Base-by-base conservation (phyloP, 2,113 vertebrate species). In the Corvus hawaiiensis region DNA sequence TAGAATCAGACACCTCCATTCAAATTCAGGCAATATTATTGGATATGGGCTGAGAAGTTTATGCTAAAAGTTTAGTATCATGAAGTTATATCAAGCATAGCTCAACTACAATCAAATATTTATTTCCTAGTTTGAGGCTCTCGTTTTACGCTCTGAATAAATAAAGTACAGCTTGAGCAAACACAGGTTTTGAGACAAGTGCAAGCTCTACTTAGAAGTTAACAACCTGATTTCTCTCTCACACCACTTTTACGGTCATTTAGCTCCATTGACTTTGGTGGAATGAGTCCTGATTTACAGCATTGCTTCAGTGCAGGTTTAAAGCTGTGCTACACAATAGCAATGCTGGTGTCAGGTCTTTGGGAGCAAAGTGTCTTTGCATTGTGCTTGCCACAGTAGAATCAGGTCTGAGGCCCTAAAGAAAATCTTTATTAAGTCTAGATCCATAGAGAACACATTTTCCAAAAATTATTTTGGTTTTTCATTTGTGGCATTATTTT, bases 241-340 rank as follows among this genome's bases (percentile, higher is more conserved):
- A 6, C 41, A 63, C 43, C 37, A 78, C 56, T 94, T 97, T 94
- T 92, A 95, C 3, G 23, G 88, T 95, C 68, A 77, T 83, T 96
- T 90, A 89, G 75, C 59, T 86, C 85, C 88, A 80, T 51, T 95
- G 86, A 80, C 92, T 95, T 80, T 35, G 24, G 75, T 59, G 91
- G 86, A 95, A 73, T n/a, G 79, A 86, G 51, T 87, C 67, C 63
- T 95, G 90, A 94, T 97, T 95, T 96, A 97, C 86, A 89, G 9
- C 86, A 51, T 16, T 43, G 55, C 86, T 86, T 80, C 56, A 32
- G 88, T 67, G 59, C 3, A 3, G 21, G 55, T 86, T 83, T 88
- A 62, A 92, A 74, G 49, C 71, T 49, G n/a, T 66, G 33, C 51
- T 56, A 20, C 39, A 94, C 87, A 96, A 90, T 66, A 69, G 87